Conservation (phyloP, 2,888 invertebrate species). For the Oasisia sp. region DNA sequence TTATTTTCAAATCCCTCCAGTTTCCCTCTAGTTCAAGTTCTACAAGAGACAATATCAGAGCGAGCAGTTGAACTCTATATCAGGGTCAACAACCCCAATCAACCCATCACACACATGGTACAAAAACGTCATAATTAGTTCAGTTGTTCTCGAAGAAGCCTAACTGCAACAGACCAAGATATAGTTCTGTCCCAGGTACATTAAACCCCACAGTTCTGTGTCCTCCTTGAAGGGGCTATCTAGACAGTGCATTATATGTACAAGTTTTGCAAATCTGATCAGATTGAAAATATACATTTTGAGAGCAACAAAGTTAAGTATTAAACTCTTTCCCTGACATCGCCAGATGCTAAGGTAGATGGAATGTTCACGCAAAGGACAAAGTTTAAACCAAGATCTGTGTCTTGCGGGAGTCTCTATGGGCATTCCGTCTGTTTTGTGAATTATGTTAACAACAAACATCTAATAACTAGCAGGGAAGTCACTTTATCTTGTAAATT, state of each 20-base stretch:
- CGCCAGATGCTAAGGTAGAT: not conserved
- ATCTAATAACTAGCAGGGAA: not conserved
- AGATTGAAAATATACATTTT: not conserved
- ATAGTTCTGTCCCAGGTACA: not conserved
- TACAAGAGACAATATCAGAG: not conserved
- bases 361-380: not conserved
- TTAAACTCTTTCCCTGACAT: not conserved
- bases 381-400: not conserved
- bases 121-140: not conserved
- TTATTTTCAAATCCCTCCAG: not conserved
- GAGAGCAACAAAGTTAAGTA: not conserved
- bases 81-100: not conserved
- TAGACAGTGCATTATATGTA: not conserved
- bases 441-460: not conserved
- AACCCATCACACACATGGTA: not conserved
- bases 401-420: not conserved
- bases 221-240: not conserved
- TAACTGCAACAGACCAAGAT: not conserved
- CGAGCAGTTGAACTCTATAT: not conserved
- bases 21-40: too few species aligned
- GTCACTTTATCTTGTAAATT: not conserved
- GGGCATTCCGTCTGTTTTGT: not conserved
- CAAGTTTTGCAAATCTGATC: conserved; percentile 1
- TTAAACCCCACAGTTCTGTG: not conserved
- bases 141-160: not conserved